Conservation (phyloP, 2,888 invertebrate genomes). For the Cactoblastis cactorum region DNA sequence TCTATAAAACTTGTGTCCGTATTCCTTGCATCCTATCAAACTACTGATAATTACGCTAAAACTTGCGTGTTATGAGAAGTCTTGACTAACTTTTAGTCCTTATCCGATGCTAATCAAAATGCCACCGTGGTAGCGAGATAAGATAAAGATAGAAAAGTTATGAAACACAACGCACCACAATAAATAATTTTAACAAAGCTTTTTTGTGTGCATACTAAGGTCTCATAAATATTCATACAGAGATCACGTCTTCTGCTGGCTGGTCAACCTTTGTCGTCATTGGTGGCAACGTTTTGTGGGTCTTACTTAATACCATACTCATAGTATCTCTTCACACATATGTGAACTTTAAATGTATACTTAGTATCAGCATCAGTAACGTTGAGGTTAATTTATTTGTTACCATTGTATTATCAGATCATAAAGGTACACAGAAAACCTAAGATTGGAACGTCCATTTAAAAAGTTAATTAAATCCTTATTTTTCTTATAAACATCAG, state of each 20-base stretch:
- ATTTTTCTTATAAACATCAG: too few species aligned
- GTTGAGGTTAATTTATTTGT: too few species aligned
- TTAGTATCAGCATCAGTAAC: neutral
- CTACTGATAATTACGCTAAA: too few species aligned
- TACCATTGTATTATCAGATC: too few species aligned
- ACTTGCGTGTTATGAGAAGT: slow-evolving; percentile 11
- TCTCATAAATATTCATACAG: slow-evolving; percentile 35
- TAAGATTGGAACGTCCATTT: too few species aligned
- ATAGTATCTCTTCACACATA: neutral
- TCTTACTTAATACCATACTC: neutral
- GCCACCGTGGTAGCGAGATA: slow-evolving; percentile 46
- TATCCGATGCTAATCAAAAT: slow-evolving; percentile 39
- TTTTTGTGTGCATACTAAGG: slow-evolving; percentile 31
- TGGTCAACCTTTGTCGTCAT: slow-evolving; percentile 20
- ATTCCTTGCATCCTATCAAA: too few species aligned
- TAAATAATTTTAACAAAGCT: slow-evolving; percentile 35
- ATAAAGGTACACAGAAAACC: too few species aligned
- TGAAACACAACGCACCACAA: slow-evolving; percentile 31
- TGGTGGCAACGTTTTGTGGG: neutral
- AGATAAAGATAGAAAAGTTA: slow-evolving; percentile 49
- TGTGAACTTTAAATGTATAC: neutral
- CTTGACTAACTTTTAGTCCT: slow-evolving; percentile 22
- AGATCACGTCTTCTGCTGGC: slow-evolving; percentile 24
- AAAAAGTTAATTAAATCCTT: too few species aligned
- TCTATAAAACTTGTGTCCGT: too few species aligned